phyloP scores from a whole-genome alignment of 1,140 invertebrate species.

The Drosophila setifemur region DNA sequence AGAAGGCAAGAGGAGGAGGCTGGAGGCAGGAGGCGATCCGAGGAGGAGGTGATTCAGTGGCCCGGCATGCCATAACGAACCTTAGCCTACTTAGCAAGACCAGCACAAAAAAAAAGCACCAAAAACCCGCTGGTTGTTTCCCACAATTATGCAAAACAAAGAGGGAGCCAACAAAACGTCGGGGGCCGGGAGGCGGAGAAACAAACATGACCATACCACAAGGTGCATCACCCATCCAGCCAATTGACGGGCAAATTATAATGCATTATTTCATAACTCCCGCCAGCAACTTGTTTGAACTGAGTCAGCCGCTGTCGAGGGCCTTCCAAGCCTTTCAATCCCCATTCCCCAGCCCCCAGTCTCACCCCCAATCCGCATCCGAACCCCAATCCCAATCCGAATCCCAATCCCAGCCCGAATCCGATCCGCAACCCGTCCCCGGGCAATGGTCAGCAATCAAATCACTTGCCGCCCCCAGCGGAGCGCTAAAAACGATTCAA shows the following conservation, averaged over 20 bases:
- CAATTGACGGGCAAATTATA: constrained; percentile 76
- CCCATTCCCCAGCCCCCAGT: background rate
- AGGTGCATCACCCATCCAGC: constrained; percentile 68
- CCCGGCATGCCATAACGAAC: constrained; percentile 73
- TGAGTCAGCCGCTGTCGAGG: constrained; percentile 49
- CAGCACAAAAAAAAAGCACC: constrained; percentile 16
- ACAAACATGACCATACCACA: constrained; percentile 70
- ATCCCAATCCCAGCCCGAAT: constrained; percentile 12
- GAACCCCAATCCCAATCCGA: constrained; percentile 6
- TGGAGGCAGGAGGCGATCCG: too few relatives aligned
- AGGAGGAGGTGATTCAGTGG: constrained; percentile 53
- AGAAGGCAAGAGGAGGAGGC: constrained; percentile 2
- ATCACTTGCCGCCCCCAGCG: constrained; percentile 73
- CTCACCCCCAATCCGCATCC: background rate
- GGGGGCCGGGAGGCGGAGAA: constrained; percentile 22
- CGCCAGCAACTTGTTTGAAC: constrained; percentile 78
- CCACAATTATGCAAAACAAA: constrained; percentile 78
- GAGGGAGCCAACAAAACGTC: constrained; percentile 38
- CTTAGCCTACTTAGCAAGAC: constrained; percentile 71
- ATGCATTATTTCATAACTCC: constrained; percentile 81
- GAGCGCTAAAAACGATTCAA: constrained; percentile 35
- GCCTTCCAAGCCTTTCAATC: too few relatives aligned
- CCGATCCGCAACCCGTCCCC: constrained; percentile 32
- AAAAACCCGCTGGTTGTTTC: constrained; percentile 73
- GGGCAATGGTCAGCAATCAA: constrained; percentile 60